These are phyloP conservation scores for Sphyrna mokarran DNA, from an alignment of 2,113 vertebrate species.

Conservation along the genomic window DNA sequence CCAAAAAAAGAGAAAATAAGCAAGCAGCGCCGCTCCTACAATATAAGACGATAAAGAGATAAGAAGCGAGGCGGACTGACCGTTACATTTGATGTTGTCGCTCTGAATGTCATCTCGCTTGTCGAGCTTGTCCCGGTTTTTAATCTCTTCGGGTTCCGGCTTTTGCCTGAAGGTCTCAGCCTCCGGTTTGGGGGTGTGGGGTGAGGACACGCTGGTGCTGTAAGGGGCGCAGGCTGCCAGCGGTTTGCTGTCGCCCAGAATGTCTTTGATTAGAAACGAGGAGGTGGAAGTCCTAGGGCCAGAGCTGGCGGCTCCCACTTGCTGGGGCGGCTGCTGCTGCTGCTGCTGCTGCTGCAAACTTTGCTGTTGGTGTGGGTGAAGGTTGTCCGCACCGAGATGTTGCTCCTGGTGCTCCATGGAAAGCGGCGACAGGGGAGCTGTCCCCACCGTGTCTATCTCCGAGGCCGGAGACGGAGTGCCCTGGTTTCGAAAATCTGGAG, in stretches of 20 bases:
- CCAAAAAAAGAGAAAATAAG: neutral
- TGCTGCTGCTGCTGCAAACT: conserved; percentile 61
- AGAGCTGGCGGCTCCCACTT: conserved; percentile 70
- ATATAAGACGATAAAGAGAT: neutral
- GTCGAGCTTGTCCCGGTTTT: conserved; percentile 69
- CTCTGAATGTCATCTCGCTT: conserved; percentile 80
- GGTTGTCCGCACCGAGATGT: conserved; percentile 71
- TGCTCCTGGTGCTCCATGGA: conserved; percentile 79
- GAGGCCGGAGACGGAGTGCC: conserved; percentile 84
- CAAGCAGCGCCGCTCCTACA: neutral
- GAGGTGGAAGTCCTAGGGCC: conserved; percentile 89
- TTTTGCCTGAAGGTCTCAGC: conserved; percentile 89
- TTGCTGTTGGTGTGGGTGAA: conserved; percentile 70
- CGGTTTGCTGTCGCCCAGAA: conserved; percentile 95
- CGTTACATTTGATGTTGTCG: conserved; percentile 84
- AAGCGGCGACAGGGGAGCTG: conserved; percentile 85
- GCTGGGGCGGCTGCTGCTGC: conserved; percentile 56
- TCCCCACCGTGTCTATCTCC: conserved; percentile 91
- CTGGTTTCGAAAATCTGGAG: conserved; percentile 82
- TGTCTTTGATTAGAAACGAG: conserved; percentile 98
- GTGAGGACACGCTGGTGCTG: conserved; percentile 88
- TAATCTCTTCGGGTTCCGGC: conserved; percentile 82
- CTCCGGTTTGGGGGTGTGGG: conserved; percentile 85
- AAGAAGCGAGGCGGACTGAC: conserved; percentile 56
- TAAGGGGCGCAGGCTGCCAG: conserved; percentile 95